Percentiles rank a stretch among this genome's conserved stretches.
These are phyloP conservation scores for Rhabdornis inornatus DNA, from an alignment of 2,113 vertebrate genomes.

Conservation along the genomic window DNA sequence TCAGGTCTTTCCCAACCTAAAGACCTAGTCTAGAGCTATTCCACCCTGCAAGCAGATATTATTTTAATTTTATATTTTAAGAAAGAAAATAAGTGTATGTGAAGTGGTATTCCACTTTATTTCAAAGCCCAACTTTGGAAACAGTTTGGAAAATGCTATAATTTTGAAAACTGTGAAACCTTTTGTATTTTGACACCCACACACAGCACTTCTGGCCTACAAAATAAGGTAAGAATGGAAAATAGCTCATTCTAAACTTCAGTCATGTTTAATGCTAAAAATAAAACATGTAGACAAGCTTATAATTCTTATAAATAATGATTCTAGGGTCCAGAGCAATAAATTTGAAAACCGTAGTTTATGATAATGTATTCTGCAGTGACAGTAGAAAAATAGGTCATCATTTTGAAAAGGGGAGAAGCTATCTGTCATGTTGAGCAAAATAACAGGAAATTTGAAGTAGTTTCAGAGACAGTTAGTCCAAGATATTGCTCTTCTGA, in stretches of 20 bases:
- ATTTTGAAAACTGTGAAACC: background rate
- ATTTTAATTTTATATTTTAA: background rate
- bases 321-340: constrained; percentile 15
- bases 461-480: background rate
- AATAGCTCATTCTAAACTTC: constrained; percentile 11
- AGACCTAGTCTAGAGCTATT: background rate
- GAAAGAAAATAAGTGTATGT: background rate
- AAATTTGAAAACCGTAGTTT: constrained; percentile 37
- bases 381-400: constrained; percentile 61
- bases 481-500: background rate
- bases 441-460: background rate
- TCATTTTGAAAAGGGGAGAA: constrained; percentile 27
- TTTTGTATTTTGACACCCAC: background rate
- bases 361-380: constrained; percentile 47
- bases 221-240: background rate
- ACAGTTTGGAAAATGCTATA: background rate
- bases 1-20: background rate
- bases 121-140: background rate
- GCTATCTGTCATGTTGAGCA: constrained; percentile 23
- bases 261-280: constrained; percentile 25
- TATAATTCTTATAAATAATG: constrained; percentile 56
- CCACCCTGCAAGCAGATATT: background rate
- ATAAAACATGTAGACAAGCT: constrained; percentile 44
- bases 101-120: background rate
- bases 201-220: background rate